Evolutionary conservation across 2,888 invertebrate genomes (phyloP), one percentile per base, ranked within the genome.

Genomic region (Volucella inanis): DNA sequence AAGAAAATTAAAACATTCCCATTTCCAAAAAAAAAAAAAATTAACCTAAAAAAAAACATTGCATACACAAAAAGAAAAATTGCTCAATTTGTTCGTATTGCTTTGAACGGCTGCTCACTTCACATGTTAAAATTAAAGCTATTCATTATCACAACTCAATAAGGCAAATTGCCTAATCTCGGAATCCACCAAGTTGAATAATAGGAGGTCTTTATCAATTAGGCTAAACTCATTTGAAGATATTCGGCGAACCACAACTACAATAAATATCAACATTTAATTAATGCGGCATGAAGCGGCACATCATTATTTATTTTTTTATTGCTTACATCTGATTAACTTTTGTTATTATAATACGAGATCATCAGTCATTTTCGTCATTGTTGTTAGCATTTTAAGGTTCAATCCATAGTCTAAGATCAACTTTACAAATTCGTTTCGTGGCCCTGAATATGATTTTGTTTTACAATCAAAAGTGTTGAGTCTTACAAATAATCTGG

Each of bases 151-250:
- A 55, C 62, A 31, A 6, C 31, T 50, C 55, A 68, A 68, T 67
- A 75, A 57, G 57, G 47, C 41, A 45, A 12, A 41, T 83, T 83
- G 57, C 70, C 57, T 68, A 78, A 74, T 52, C 38, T 15, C 3
- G 22, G 38, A 39, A 18, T 22, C 43, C 39, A 47, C 54, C 18
- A 61, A 39, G 11, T 65, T 52, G 45, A 38, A 71, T 57, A n/a
- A 43, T 41, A 41, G 14, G 6, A 52, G 47, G 49, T 22, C n/a
- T 57, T 68, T 81, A 6, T 31, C 6, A 4, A 75, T 76, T 81
- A 62, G 81, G 81, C 75, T 75, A 81, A 52, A 50, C 43, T 72
- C 50, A 41, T 68, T 67, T 50, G 12, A 2, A 41, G 55, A 14
- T 59, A 6, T 65, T 57, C 31, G 65, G 65, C 14, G 49, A 55